Percentiles rank a stretch among this genome's conserved stretches.
phyloP scores from a whole-genome alignment of 2,888 invertebrate species.

The Atethmia centrago region DNA sequence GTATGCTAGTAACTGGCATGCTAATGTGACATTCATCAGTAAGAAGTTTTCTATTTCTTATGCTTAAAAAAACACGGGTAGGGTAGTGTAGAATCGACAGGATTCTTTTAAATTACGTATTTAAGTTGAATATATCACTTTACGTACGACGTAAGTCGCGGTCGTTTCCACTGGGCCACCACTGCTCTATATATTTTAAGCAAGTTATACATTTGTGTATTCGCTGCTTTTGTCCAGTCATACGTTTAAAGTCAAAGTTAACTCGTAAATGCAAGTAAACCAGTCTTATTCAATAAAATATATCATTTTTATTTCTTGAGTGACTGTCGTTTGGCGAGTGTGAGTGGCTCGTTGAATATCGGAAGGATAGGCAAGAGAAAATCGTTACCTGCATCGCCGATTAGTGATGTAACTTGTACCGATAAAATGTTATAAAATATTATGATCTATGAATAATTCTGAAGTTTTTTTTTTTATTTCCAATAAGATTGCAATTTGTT shows the following conservation, averaged over 20 bases:
- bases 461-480: neutral
- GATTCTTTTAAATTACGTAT: no score
- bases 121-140: no score
- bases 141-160: no score
- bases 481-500: no score
- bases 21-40: no score
- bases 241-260: neutral
- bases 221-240: neutral
- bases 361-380: constrained; percentile 62
- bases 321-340: constrained; percentile 56
- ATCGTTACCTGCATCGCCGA: constrained; percentile 64
- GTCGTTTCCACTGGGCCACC: no score
- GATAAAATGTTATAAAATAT: constrained; percentile 2
- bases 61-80: no score
- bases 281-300: constrained; percentile 35
- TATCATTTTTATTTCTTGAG: constrained; percentile 58
- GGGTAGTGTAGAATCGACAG: no score
- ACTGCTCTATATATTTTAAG: no score
- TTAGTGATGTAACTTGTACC: constrained; percentile 41
- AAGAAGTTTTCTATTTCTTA: no score
- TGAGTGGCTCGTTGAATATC: constrained; percentile 69
- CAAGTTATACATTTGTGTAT: no score
- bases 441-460: neutral
- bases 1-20: no score
- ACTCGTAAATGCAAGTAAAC: neutral